phyloP scores from a whole-genome alignment of 35 echinoderm and acorn worm genomes.

The Anneissia japonica region DNA sequence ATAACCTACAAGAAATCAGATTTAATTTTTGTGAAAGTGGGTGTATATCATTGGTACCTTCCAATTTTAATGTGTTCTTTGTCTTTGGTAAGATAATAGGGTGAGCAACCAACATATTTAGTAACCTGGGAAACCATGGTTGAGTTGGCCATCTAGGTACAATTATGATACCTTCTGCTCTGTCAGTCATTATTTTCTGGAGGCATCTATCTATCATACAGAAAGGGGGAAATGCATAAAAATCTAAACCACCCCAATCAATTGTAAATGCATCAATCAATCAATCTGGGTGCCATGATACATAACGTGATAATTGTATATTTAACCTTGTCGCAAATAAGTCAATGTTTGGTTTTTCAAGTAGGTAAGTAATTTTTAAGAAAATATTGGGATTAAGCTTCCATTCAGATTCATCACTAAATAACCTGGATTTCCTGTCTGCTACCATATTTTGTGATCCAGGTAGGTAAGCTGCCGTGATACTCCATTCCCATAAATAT shows the following conservation, averaged over 20 bases:
- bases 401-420: slow-evolving; percentile 27
- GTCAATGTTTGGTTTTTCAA: background rate
- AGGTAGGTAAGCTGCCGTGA: background rate
- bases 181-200: slow-evolving; percentile 6
- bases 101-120: background rate
- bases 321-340: background rate
- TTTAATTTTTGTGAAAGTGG: slow-evolving; percentile 6
- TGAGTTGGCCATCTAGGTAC: slow-evolving; percentile 32
- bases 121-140: slow-evolving; percentile 27
- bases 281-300: slow-evolving; percentile 17
- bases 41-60: too few species aligned
- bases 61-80: background rate
- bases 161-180: slow-evolving; percentile 18
- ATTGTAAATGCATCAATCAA: slow-evolving; percentile 3
- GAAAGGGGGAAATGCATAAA: slow-evolving; percentile 40
- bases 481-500: background rate
- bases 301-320: slow-evolving; percentile 1
- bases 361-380: too few species aligned
- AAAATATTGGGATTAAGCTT: slow-evolving; percentile 10
- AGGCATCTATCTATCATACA: slow-evolving; percentile 5
- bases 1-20: slow-evolving; percentile 34
- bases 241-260: too few species aligned
- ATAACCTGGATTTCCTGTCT: slow-evolving; percentile 22
- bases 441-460: slow-evolving; percentile 11
- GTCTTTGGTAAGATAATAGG: slow-evolving; percentile 10